Percentiles rank a stretch among this genome's conserved stretches.
phyloP scores from a whole-genome alignment of 2,797 vertebrate species.

The Liasis olivaceus region DNA sequence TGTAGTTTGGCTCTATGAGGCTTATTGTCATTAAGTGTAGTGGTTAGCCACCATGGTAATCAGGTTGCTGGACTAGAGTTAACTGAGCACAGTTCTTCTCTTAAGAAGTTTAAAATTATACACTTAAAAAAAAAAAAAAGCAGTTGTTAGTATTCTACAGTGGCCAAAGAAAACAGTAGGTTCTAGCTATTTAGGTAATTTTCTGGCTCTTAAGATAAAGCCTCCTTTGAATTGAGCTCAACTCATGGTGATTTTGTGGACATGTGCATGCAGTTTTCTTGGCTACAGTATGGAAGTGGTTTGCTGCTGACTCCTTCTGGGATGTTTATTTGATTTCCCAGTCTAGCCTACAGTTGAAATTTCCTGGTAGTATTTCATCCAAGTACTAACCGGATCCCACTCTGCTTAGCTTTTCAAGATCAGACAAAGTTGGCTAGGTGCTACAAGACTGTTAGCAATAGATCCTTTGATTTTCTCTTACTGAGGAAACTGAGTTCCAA shows the following conservation, averaged over 20 bases:
- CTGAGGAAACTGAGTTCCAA: neutral
- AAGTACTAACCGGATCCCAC: neutral
- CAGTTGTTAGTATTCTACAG: neutral
- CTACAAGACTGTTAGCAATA: neutral
- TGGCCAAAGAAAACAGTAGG: neutral
- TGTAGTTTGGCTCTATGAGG: neutral
- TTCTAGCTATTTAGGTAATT: neutral
- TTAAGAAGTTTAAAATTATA: neutral
- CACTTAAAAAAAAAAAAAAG: neutral
- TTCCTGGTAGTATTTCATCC: neutral
- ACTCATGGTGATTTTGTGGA: neutral
- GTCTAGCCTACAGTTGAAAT: neutral
- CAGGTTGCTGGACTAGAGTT: neutral
- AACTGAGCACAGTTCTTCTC: neutral
- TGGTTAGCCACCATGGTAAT: neutral
- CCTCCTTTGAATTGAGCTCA: neutral
- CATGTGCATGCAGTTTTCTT: neutral
- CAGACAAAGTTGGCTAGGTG: neutral
- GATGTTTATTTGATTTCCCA: neutral
- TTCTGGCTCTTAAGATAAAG: neutral
- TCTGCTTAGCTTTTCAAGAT: neutral
- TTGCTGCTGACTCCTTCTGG: neutral
- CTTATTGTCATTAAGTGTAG: neutral
- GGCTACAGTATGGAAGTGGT: neutral
- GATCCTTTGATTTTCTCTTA: neutral